Base-by-base conservation (phyloP, 1,140 invertebrate species). In the Zaprionus tsacasi region DNA sequence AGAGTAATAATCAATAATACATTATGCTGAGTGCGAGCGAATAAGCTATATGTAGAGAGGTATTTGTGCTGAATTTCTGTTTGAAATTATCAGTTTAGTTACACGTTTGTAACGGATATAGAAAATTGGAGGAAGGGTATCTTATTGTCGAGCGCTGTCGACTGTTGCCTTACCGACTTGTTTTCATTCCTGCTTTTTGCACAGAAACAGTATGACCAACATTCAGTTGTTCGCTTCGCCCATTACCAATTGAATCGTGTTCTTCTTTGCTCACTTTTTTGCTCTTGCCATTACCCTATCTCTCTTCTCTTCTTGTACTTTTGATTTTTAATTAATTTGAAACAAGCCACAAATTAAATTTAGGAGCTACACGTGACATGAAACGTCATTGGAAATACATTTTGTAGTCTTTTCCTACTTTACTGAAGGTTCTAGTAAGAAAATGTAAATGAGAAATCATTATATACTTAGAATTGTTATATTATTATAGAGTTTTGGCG, bases 311-410 rank as follows among this genome's bases (percentile, higher is more conserved):
- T 35, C 65, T 82, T 7, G 7, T 33, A 3, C 30, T 33, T 68
- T 65, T 21, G 58, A 52, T 60, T 68, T 78, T 66, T 81, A 81
- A 83, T 81, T 85, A 74, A 83, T 83, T 85, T 78, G 63, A 63
- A 27, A 54, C 61, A 33, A 21, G 21, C 21, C 21, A 21, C 21
- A 80, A 74, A 85, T 74, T 21, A 67, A 78, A 67, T 64, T 50
- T 74, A 54, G 60, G 59, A 56, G 56, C 50, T 56, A 61, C 59
- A 15, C 64, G 55, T 72, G 55, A 36, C 56, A 55, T 54, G 43
- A 45, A 45, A 33, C n/a, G n/a, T 45, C n/a, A 1, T 15, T 45
- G 43, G 7, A 6, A 45, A n/a, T 45, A 15, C 12, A 45, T 6
- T 15, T n/a, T 15, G 6, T 8, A 15, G 2, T 21, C 1, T 0